Evolutionary conservation across 1,140 invertebrate species (phyloP).

Genomic region (Phocides pigmalion): DNA sequence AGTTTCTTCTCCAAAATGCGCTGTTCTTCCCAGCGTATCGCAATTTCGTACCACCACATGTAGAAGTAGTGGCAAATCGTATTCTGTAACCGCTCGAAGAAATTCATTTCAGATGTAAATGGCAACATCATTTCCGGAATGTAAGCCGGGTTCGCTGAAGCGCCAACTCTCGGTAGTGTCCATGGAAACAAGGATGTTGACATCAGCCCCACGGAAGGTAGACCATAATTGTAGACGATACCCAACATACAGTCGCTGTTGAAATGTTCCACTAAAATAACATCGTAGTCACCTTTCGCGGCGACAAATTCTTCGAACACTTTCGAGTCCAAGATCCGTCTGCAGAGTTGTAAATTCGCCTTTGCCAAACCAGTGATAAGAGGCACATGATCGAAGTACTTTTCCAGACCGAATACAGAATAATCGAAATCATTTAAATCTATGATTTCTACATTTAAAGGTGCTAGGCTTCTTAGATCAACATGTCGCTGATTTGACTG

Average conservation of each 20-base stretch:
- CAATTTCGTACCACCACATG: conserved; percentile 41
- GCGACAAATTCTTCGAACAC: conserved; percentile 75
- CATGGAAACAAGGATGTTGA: conserved; percentile 84
- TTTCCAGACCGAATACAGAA: conserved; percentile 31
- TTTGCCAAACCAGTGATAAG: conserved; percentile 30
- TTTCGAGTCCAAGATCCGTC: conserved; percentile 64
- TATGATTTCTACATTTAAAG: conserved; percentile 46
- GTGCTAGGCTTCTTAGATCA: conserved; percentile 45
- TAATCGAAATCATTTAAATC: conserved; percentile 38
- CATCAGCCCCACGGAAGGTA: conserved; percentile 85
- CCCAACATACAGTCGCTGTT: conserved; percentile 87
- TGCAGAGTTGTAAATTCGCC: conserved; percentile 40
- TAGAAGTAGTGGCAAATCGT: conserved; percentile 81
- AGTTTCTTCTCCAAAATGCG: conserved; percentile 45
- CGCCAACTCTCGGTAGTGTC: conserved; percentile 78
- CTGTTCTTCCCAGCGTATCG: conserved; percentile 45
- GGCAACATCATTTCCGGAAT: conserved; percentile 71
- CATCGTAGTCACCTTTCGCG: conserved; percentile 83
- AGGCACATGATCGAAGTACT: conserved; percentile 40
- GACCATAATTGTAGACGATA: conserved; percentile 84
- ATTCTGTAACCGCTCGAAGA: conserved; percentile 77
- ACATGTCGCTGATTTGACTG: conserved; percentile 47
- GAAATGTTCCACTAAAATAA: conserved; percentile 87
- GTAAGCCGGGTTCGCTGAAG: conserved; percentile 82
- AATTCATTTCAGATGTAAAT: conserved; percentile 50